Evolutionary conservation across 2,888 invertebrate genomes (phyloP).

Genomic region (Venustoraphidia nigricollis): DNA sequence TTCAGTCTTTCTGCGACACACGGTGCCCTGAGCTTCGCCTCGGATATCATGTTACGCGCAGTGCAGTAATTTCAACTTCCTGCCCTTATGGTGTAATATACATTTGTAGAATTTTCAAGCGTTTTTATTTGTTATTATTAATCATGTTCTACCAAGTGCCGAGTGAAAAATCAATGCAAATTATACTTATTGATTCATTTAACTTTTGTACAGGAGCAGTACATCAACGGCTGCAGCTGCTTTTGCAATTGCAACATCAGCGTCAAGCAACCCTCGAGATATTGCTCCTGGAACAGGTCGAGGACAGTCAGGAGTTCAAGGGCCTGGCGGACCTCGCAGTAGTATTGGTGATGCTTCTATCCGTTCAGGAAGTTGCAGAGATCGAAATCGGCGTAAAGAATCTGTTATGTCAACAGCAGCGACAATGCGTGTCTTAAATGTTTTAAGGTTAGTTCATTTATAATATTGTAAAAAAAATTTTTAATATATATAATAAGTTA

Average conservation of each 20-base stretch:
- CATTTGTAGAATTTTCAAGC: no score
- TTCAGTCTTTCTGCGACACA: no score
- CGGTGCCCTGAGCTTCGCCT: no score
- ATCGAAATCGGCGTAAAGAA: slow-evolving; percentile 44
- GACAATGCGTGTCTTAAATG: slow-evolving; percentile 82
- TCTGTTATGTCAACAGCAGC: slow-evolving; percentile 84
- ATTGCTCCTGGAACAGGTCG: slow-evolving; percentile 26
- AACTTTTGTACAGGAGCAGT: slow-evolving; percentile 46
- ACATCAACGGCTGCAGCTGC: slow-evolving; percentile 78
- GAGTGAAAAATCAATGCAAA: no score
- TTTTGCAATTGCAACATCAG: slow-evolving; percentile 83
- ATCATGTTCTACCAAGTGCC: no score
- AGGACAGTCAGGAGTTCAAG: no score
- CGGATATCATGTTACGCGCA: no score
- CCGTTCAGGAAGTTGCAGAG: slow-evolving; percentile 24
- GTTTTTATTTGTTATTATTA: no score
- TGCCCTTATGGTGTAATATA: no score
- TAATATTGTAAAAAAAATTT: no score
- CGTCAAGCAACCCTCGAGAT: slow-evolving; percentile 67
- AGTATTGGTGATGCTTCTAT: slow-evolving; percentile 16
- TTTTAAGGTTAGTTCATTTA: slow-evolving; percentile 38
- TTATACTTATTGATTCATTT: background rate
- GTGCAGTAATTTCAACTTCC: no score
- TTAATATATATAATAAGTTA: no score
- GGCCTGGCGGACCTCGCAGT: slow-evolving; percentile 17